These are phyloP conservation scores for Chloroceryle inda DNA, from an alignment of 2,797 vertebrate species.

Conservation along the genomic window DNA sequence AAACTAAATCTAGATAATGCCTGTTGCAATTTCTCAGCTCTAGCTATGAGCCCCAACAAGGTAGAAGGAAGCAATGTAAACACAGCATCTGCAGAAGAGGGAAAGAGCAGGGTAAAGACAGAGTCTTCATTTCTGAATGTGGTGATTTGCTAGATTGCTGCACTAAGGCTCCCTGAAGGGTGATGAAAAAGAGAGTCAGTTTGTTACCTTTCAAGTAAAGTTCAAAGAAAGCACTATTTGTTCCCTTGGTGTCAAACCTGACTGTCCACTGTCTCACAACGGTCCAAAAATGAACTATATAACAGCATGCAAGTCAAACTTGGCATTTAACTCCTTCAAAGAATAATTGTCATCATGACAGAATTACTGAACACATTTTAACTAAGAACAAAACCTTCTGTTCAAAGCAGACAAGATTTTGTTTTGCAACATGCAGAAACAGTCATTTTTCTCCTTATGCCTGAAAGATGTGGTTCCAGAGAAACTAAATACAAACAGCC, in stretches of 20 bases:
- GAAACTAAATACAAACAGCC: accelerated
- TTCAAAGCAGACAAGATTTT: not conserved
- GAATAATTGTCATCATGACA: not conserved
- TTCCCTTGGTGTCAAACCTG: not conserved
- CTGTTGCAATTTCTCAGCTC: not conserved
- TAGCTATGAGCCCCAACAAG: not conserved
- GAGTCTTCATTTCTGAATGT: not conserved
- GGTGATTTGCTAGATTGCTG: not conserved
- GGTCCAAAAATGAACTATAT: not conserved
- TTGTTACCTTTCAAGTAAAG: not conserved
- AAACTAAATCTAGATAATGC: no score
- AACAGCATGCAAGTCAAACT: not conserved
- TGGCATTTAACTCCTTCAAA: not conserved
- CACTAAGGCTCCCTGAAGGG: not conserved
- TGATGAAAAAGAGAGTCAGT: not conserved
- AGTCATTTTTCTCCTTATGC: not conserved
- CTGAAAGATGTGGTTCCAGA: not conserved
- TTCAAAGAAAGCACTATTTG: not conserved
- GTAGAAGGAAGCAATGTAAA: not conserved
- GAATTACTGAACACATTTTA: not conserved
- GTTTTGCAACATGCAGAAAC: not conserved
- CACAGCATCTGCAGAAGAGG: not conserved
- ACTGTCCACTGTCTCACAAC: not conserved
- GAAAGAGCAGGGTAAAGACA: not conserved
- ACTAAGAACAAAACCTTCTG: not conserved